Conservation (phyloP, 1,140 invertebrate species). For the Leptopilina boulardi region DNA sequence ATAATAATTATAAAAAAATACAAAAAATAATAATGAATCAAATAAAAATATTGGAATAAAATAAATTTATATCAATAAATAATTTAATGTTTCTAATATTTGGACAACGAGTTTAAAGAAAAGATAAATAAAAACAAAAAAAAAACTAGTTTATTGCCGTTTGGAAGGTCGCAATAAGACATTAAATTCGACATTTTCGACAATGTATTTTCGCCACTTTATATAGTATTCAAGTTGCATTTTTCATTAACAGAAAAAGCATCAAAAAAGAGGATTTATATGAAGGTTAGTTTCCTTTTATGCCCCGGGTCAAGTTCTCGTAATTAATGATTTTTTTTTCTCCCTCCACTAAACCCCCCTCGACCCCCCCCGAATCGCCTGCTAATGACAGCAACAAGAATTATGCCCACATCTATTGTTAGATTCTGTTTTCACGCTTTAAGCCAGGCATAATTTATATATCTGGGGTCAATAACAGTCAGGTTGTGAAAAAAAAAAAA, state of each 20-base stretch:
- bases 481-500: background rate
- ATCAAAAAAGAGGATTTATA: constrained; percentile 21
- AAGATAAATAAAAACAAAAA: too few species aligned
- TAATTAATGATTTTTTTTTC: constrained; percentile 13
- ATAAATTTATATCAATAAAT: too few species aligned
- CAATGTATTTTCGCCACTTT: constrained; percentile 15
- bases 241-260: constrained; percentile 7
- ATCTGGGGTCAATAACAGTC: background rate
- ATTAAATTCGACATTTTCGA: background rate
- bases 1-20: too few species aligned
- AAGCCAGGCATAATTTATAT: background rate
- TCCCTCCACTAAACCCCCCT: too few species aligned
- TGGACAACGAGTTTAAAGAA: too few species aligned
- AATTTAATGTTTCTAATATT: too few species aligned
- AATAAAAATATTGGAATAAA: too few species aligned
- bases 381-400: constrained; percentile 29
- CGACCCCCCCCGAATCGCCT: background rate
- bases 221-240: background rate
- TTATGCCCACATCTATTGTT: constrained; percentile 19
- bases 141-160: background rate
- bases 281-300: background rate
- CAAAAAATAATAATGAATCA: too few species aligned
- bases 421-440: constrained; percentile 6
- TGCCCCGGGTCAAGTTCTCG: background rate
- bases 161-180: background rate